Evolutionary conservation across 2,113 vertebrate genomes (phyloP).

Genomic region (Thunnus thynnus): DNA sequence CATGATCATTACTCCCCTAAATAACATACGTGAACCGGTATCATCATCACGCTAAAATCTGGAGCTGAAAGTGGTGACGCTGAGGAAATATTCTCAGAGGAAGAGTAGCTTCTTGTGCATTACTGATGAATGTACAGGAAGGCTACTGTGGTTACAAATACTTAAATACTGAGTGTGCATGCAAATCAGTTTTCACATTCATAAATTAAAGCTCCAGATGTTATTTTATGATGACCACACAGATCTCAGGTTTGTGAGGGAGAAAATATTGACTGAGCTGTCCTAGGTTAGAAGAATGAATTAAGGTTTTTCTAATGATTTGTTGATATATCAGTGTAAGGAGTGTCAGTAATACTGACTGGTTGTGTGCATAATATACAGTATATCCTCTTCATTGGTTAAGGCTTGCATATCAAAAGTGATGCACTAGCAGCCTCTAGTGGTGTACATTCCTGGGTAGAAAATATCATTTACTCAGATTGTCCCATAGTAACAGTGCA

Average conservation of each 20-base stretch:
- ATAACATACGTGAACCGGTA: not conserved
- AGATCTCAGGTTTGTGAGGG: not conserved
- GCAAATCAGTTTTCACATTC: constrained; percentile 31
- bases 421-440: constrained; percentile 70
- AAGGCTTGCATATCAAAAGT: constrained; percentile 33
- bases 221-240: constrained; percentile 21
- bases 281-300: not conserved
- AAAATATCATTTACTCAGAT: constrained; percentile 5
- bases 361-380: constrained; percentile 22
- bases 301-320: constrained; percentile 1
- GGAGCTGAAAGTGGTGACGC: constrained; percentile 11
- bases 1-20: not conserved
- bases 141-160: constrained; percentile 4
- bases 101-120: not conserved
- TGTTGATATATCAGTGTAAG: not conserved
- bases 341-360: constrained; percentile 18
- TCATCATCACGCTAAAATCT: constrained; percentile 1
- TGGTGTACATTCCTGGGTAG: constrained; percentile 41
- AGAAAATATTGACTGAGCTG: not conserved
- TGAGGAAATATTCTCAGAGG: not conserved
- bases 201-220: constrained; percentile 25
- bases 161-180: not conserved
- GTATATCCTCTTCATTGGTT: constrained; percentile 18
- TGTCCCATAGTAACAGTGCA: constrained; percentile 53
- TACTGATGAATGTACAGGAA: not conserved